These are phyloP conservation scores for Cepaea hortensis DNA, from an alignment of 2,888 invertebrate genomes.

Conservation along the genomic window DNA sequence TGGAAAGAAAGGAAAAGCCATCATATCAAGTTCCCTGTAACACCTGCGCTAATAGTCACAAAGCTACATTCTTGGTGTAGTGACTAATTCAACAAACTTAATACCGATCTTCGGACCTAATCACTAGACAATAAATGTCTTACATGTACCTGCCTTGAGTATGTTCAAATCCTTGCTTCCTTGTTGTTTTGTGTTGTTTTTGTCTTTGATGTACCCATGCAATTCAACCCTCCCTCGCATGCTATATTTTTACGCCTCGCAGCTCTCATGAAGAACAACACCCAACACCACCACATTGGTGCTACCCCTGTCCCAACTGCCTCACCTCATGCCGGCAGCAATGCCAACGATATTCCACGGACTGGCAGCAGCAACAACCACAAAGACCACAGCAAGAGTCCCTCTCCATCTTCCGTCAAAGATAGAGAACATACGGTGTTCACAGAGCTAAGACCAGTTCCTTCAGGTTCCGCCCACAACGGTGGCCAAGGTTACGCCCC, in stretches of 20 bases:
- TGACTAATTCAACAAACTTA: too few species aligned
- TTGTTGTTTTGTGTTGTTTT: neutral
- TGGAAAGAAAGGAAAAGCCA: too few species aligned
- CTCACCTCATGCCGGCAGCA: constrained; percentile 39
- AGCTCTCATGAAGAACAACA: constrained; percentile 29
- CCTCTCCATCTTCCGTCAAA: constrained; percentile 22
- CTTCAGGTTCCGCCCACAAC: constrained; percentile 14
- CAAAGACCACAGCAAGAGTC: constrained; percentile 1
- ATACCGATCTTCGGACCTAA: too few species aligned
- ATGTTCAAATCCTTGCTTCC: neutral
- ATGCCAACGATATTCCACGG: constrained; percentile 4
- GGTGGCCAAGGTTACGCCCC: constrained; percentile 29
- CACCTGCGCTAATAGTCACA: too few species aligned
- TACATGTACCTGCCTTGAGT: too few species aligned
- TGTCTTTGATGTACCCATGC: neutral
- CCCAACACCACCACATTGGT: constrained; percentile 10
- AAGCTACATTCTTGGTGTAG: too few species aligned
- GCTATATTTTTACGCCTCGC: neutral
- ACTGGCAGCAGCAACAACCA: constrained; percentile 1
- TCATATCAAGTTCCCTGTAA: too few species aligned
- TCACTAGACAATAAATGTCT: too few species aligned
- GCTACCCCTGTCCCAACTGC: constrained; percentile 1
- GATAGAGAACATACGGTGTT: constrained; percentile 33
- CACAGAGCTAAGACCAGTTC: constrained; percentile 42
- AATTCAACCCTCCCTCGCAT: too few species aligned